Percentiles rank a stretch among this genome's conserved stretches.
These are phyloP conservation scores for Vulpes vulpes DNA, from an alignment of 2,113 vertebrate genomes.

Conservation along the genomic window DNA sequence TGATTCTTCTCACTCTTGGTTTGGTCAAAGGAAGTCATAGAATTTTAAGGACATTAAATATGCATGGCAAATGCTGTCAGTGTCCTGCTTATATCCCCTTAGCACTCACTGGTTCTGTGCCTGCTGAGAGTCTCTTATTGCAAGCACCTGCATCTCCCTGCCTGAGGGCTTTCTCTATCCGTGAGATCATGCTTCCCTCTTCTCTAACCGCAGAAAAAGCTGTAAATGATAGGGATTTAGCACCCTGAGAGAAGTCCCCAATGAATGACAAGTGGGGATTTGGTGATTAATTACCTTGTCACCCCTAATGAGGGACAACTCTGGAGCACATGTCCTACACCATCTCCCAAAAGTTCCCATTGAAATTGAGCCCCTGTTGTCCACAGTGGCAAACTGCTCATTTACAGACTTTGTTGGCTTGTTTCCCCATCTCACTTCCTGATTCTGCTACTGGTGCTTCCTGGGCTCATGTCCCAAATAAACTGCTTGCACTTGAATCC, in stretches of 20 bases:
- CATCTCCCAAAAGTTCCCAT: neutral
- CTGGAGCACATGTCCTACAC: neutral
- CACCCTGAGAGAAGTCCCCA: neutral
- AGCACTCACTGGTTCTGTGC: neutral
- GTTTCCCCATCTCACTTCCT: neutral
- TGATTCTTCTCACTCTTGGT: neutral
- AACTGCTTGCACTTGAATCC: neutral
- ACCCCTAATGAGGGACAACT: neutral
- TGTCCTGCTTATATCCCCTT: neutral
- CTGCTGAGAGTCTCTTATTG: slow-evolving; percentile 58
- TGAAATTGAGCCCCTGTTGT: neutral
- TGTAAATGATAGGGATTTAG: neutral
- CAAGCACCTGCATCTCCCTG: slow-evolving; percentile 69
- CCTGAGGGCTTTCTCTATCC: slow-evolving; percentile 19
- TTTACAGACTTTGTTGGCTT: neutral
- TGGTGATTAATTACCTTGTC: neutral
- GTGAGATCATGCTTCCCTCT: neutral
- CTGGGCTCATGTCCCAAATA: neutral
- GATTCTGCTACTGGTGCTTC: neutral
- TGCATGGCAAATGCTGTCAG: neutral
- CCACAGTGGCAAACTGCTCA: neutral
- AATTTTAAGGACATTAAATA: slow-evolving; percentile 60
- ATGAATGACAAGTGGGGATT: neutral
- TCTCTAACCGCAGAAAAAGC: neutral
- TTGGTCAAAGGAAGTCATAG: slow-evolving; percentile 50